Evolutionary conservation across 2,113 vertebrate species (phyloP), one percentile per base, ranked within the genome.

Genomic region (Brienomyrus brachyistius): DNA sequence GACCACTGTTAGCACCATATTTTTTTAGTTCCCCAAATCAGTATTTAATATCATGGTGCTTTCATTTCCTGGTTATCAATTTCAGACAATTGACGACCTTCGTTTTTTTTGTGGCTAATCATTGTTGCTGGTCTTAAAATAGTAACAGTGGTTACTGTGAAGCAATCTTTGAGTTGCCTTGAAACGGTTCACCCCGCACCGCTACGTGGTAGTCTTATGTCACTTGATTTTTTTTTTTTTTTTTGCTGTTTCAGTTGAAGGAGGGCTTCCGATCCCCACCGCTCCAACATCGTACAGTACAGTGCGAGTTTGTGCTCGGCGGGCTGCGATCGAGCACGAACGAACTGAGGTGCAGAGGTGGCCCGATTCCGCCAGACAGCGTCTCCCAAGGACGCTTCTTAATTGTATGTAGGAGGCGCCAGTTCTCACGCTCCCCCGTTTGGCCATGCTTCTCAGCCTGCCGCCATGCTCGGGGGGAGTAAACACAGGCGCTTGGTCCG

Each of bases 221-320:
- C n/a, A 50, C 86, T 70, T 66, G 15, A 77, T 59, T 13, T 56
- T 19, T 19, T 56, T 50, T 11, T 50, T 54, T 51, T 6, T 66
- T 62, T 59, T 83, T 21, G 40, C 83, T 90, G 23, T 52, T 83
- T 77, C 27, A 52, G 88, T 40, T 82, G 31, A 83, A 17, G n/a
- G 88, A 54, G 70, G 77, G 5, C 27, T 51, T n/a, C 82, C 19
- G 9, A 45, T 52, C 54, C 62, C 52, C 89, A 59, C 10, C 59
- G 43, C 62, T 13, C 62, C 27, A 70, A 70, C 4, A 70, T 88
- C 90, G 90, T 92, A 91, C 91, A 91, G 89, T 91, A 90, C 89
- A 91, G 86, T 84, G 80, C 6, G 88, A 80, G 27, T 52, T 51
- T 92, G 89, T 92, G 90, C 83, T 90, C 91, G 89, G 91, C 90